Percentiles rank a stretch among this genome's conserved stretches.
phyloP scores from a whole-genome alignment of 1,140 invertebrate species.

The Drosophila setifemur region DNA sequence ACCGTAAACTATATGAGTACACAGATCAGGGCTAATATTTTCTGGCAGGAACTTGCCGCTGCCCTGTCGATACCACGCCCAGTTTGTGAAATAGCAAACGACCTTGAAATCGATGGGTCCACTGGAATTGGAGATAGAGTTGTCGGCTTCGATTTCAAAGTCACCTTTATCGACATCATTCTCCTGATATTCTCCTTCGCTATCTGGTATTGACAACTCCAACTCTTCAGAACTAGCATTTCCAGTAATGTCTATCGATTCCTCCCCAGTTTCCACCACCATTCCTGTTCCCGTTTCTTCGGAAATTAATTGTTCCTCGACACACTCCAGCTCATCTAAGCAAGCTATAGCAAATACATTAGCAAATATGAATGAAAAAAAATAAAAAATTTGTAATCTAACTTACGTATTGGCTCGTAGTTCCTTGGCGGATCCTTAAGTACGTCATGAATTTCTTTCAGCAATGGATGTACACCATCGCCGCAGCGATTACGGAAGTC shows the following conservation, averaged over 20 bases:
- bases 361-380: background rate
- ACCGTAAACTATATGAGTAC: constrained; percentile 95
- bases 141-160: constrained; percentile 27
- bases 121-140: background rate
- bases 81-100: constrained; percentile 96
- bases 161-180: constrained; percentile 50
- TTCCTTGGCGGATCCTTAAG: constrained; percentile 82
- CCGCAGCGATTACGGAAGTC: constrained; percentile 91
- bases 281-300: constrained; percentile 32
- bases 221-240: too few species aligned
- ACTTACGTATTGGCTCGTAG: constrained; percentile 65
- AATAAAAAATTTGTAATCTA: too few species aligned
- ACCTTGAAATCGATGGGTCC: constrained; percentile 85
- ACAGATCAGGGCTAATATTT: constrained; percentile 92
- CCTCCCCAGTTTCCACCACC: constrained; percentile 13
- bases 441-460: constrained; percentile 87
- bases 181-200: too few species aligned
- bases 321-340: constrained; percentile 45
- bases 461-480: constrained; percentile 89
- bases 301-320: constrained; percentile 44
- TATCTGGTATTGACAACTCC: too few species aligned
- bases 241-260: too few species aligned
- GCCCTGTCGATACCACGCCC: constrained; percentile 94
- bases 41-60: constrained; percentile 91
- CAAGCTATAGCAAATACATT: too few species aligned